phyloP scores from a whole-genome alignment of 2,113 vertebrate species.

The Heptranchias perlo region DNA sequence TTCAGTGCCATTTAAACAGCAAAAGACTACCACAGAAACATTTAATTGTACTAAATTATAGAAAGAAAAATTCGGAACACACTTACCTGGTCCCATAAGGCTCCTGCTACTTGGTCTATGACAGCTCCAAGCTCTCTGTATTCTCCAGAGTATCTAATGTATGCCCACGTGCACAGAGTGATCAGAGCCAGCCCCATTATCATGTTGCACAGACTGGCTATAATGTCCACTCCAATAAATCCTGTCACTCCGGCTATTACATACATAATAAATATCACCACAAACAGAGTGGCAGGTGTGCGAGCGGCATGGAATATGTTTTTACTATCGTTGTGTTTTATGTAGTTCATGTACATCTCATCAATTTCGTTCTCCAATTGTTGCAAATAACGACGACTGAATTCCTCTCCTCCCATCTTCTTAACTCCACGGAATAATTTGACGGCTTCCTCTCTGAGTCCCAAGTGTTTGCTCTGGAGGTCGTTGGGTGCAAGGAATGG shows the following conservation, averaged over 20 bases:
- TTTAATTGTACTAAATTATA: background rate
- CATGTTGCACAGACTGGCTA: constrained; percentile 97
- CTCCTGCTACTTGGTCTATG: constrained; percentile 97
- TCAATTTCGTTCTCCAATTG: constrained; percentile 90
- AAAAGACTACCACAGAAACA: background rate
- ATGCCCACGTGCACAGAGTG: constrained; percentile 97
- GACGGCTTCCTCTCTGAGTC: constrained; percentile 79
- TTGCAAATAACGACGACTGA: constrained; percentile 91
- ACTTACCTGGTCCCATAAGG: constrained; percentile 95
- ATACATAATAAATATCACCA: constrained; percentile 97
- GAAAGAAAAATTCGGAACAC: constrained; percentile 31
- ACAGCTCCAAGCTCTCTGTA: constrained; percentile 94
- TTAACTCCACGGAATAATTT: constrained; percentile 85
- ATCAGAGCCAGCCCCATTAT: constrained; percentile 93
- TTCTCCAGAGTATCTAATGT: constrained; percentile 96
- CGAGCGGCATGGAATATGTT: constrained; percentile 99
- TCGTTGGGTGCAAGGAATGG: constrained; percentile 90
- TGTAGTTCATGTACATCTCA: constrained; percentile 94
- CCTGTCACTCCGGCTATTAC: constrained; percentile 90
- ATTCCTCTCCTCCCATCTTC: constrained; percentile 98
- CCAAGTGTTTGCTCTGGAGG: constrained; percentile 75
- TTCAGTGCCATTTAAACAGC: background rate
- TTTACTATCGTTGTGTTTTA: constrained; percentile 99
- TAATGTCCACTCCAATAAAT: constrained; percentile 92
- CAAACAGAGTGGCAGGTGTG: constrained; percentile 94